Conservation (phyloP, 2,797 vertebrate genomes). For the Pseudomugil tenellus region DNA sequence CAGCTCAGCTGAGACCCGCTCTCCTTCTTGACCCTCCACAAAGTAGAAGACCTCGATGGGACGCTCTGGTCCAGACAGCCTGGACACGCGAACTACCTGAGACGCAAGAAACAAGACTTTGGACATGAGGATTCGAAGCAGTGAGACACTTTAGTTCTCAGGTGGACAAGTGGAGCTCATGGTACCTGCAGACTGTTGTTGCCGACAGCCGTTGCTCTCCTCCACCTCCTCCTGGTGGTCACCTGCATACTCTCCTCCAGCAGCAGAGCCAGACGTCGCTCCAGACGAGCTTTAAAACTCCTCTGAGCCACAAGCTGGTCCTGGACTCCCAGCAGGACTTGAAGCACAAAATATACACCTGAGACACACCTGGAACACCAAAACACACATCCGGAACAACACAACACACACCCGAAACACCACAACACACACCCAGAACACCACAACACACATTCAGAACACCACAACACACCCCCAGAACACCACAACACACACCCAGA, state of each 20-base stretch:
- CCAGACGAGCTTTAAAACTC: conserved; percentile 92
- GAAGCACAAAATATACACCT: conserved; percentile 8
- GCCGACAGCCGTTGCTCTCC: conserved; percentile 88
- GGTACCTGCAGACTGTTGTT: conserved; percentile 91
- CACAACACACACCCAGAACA: too few species aligned
- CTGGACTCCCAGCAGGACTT: conserved; percentile 92
- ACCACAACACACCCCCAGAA: too few species aligned
- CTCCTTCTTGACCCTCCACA: conserved; percentile 89
- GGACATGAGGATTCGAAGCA: too few species aligned
- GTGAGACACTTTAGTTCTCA: too few species aligned
- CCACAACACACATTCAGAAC: too few species aligned
- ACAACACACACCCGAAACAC: too few species aligned
- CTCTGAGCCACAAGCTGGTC: conserved; percentile 88
- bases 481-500: too few species aligned
- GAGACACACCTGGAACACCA: too few species aligned
- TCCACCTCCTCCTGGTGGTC: conserved; percentile 85
- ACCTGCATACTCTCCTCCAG: conserved; percentile 87
- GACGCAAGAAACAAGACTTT: conserved; percentile 1
- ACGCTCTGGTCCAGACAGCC: conserved; percentile 84
- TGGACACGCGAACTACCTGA: conserved; percentile 90
- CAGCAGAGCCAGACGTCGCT: conserved; percentile 91
- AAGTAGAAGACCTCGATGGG: conserved; percentile 95
- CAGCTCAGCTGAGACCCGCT: conserved; percentile 85
- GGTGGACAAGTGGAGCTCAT: too few species aligned
- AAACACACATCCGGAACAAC: not conserved